Conservation (phyloP, 2,888 invertebrate genomes). For the Melangyna quadrimaculata region DNA sequence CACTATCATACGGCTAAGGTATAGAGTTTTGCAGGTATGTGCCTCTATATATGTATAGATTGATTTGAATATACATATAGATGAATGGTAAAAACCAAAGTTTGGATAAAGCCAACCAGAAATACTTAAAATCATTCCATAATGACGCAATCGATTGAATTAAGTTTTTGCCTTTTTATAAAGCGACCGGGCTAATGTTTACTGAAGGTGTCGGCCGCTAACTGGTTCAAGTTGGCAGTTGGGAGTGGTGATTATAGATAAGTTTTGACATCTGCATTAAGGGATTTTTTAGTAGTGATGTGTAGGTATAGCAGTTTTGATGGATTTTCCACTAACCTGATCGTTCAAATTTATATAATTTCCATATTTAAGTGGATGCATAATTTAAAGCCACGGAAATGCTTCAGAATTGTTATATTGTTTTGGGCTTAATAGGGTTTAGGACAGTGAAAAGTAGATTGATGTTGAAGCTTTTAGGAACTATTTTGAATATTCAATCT, state of each 20-base stretch:
- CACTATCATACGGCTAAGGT: conserved; percentile 37
- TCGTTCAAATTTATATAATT: conserved; percentile 1
- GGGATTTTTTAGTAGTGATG: neutral
- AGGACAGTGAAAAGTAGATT: neutral
- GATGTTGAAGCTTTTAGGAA: neutral
- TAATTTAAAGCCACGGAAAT: conserved; percentile 44
- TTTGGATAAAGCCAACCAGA: conserved; percentile 46
- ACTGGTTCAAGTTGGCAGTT: neutral
- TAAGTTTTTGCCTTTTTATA: conserved; percentile 24
- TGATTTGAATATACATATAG: neutral
- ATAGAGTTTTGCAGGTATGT: conserved; percentile 1
- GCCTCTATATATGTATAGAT: neutral
- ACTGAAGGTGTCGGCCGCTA: neutral
- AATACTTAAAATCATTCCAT: conserved; percentile 51
- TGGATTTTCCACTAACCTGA: conserved; percentile 6
- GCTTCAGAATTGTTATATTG: conserved; percentile 33
- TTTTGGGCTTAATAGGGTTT: neutral
- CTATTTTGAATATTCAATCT: neutral
- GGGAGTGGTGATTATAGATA: neutral
- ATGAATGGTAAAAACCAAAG: conserved; percentile 3
- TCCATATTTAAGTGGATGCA: conserved; percentile 39
- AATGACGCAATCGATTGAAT: conserved; percentile 54
- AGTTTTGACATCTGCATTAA: conserved; percentile 31
- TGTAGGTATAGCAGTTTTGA: no score
- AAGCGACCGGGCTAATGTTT: neutral